phyloP scores from a whole-genome alignment of 2,888 invertebrate species.

The Tenthredo scrophulariae region DNA sequence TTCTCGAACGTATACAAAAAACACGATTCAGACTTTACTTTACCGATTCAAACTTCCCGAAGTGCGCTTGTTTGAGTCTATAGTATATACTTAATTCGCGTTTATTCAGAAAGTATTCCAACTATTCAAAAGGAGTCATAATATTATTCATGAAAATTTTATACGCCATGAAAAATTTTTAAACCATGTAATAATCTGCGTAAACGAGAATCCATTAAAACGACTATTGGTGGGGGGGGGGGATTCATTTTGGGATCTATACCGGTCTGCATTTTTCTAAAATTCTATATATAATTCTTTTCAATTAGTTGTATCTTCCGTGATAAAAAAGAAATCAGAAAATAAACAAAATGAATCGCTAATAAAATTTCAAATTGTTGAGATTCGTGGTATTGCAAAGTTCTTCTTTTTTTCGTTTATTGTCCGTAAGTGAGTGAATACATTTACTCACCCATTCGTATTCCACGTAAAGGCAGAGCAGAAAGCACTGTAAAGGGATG shows the following conservation, averaged over 20 bases:
- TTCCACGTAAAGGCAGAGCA: conserved; percentile 66
- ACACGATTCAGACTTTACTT: too few relatives aligned
- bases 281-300: not conserved
- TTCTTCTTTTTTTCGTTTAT: not conserved
- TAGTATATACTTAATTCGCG: too few relatives aligned
- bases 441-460: conserved; percentile 64
- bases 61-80: too few relatives aligned
- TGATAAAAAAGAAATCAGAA: too few relatives aligned
- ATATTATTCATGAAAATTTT: too few relatives aligned
- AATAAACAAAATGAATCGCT: not conserved
- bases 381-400: not conserved
- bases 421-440: not conserved
- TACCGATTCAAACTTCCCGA: too few relatives aligned
- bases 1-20: too few relatives aligned
- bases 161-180: too few relatives aligned
- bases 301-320: too few relatives aligned
- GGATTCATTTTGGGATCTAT: not conserved
- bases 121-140: not conserved
- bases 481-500: conserved; percentile 63
- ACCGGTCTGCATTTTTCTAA: not conserved
- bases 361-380: not conserved
- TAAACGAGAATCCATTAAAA: not conserved
- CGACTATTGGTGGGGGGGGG: too few relatives aligned
- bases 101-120: not conserved
- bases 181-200: not conserved